These are phyloP conservation scores for Drosophila leonis DNA, from an alignment of 2,888 invertebrate genomes.

Conservation along the genomic window DNA sequence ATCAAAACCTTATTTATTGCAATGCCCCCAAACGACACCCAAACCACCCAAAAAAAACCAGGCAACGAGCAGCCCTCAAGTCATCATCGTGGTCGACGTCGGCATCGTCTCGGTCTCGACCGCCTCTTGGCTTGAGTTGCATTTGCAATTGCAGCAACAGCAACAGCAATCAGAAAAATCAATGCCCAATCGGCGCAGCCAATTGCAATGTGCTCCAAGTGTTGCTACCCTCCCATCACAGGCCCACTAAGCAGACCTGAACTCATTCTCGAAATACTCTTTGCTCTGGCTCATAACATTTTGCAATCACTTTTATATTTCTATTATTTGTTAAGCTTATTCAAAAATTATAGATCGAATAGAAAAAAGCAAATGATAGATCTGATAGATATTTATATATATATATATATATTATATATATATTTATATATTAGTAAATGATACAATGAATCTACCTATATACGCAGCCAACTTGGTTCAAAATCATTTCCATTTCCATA, in stretches of 20 bases:
- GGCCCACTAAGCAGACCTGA: slow-evolving; percentile 54
- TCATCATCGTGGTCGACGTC: slow-evolving; percentile 23
- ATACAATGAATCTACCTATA: no score
- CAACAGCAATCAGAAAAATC: slow-evolving; percentile 64
- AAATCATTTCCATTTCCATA: neutral
- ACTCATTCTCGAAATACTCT: slow-evolving; percentile 49
- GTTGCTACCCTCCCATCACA: slow-evolving; percentile 17
- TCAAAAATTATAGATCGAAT: no score
- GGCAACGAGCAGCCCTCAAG: slow-evolving; percentile 46
- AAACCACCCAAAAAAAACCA: neutral
- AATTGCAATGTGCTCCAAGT: slow-evolving; percentile 55
- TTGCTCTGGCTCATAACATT: neutral
- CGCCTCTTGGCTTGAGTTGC: slow-evolving; percentile 69
- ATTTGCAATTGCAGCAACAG: slow-evolving; percentile 58
- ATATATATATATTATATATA: no score
- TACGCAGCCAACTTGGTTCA: no score
- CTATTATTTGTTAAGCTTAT: no score
- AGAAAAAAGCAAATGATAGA: no score
- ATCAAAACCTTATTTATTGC: slow-evolving; percentile 83
- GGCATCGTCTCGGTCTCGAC: slow-evolving; percentile 57
- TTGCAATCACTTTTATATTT: neutral
- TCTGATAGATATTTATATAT: no score
- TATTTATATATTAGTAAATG: no score
- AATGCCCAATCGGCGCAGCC: slow-evolving; percentile 69
- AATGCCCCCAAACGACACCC: slow-evolving; percentile 29